These are phyloP conservation scores for Zaprionus camerounensis DNA, from an alignment of 1,140 invertebrate species.

Conservation along the genomic window DNA sequence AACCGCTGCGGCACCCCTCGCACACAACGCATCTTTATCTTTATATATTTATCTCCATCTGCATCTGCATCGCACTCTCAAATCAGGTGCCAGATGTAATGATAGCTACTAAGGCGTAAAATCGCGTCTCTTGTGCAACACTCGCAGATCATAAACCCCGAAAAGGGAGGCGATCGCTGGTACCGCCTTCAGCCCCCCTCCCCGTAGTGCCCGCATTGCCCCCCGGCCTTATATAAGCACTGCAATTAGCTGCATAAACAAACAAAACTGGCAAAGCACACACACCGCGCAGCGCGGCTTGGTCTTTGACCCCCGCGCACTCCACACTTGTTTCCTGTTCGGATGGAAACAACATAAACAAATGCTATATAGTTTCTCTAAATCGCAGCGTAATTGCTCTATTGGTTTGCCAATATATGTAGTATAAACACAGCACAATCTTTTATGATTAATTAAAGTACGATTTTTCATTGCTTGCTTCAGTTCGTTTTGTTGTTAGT, in stretches of 20 bases:
- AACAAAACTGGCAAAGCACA: slow-evolving; percentile 19
- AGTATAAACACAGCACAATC: not conserved
- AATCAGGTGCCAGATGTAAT: slow-evolving; percentile 65
- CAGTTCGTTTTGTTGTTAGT: not conserved
- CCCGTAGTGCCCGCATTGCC: not conserved
- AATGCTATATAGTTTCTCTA: slow-evolving; percentile 25
- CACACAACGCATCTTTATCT: slow-evolving; percentile 65
- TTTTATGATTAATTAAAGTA: slow-evolving; percentile 16
- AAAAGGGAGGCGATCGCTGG: slow-evolving; percentile 14
- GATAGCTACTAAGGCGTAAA: slow-evolving; percentile 69
- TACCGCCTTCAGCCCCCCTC: not conserved
- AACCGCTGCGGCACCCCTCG: slow-evolving; percentile 55
- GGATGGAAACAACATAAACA: slow-evolving; percentile 21
- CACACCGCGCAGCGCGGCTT: slow-evolving; percentile 4
- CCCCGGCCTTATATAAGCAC: slow-evolving; percentile 37
- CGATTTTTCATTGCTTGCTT: slow-evolving; percentile 1
- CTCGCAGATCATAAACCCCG: slow-evolving; percentile 25
- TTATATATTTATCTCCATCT: slow-evolving; percentile 14
- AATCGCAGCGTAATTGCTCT: slow-evolving; percentile 16
- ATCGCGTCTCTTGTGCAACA: slow-evolving; percentile 67
- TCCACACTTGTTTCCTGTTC: slow-evolving; percentile 30
- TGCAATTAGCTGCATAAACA: slow-evolving; percentile 57
- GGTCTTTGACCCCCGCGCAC: slow-evolving; percentile 45
- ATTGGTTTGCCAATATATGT: slow-evolving; percentile 12
- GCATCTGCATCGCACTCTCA: slow-evolving; percentile 39